Base-by-base conservation (phyloP, 2,797 vertebrate genomes). In the Labroides dimidiatus region DNA sequence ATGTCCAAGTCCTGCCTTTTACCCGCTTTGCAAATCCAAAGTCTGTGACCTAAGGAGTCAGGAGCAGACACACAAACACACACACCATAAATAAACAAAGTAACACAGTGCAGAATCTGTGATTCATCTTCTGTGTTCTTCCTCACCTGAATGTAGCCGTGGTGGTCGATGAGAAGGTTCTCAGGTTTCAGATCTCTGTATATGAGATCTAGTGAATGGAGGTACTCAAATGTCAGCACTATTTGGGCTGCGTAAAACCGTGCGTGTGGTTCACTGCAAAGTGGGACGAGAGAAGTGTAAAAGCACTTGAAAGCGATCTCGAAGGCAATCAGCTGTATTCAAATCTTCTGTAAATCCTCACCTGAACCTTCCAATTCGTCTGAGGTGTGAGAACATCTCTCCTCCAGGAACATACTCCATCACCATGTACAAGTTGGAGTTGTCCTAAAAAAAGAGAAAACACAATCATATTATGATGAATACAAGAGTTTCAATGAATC, bases 391-490 rank as follows among this genome's bases (percentile, higher is more conserved):
- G 92, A 99, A 99, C 98, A 99, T 99, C 93, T 99, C 98, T 81
- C 98, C 98, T 54, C 98, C 98, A 63, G 97, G 96, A 84, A 99
- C 97, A 77, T 99, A 99, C 92, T 99, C 98, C 98, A 99, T 99
- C 93, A 99, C 94, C 98, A 99, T 99, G 92, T 99, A 99, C 95
- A 99, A 96, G 94, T 99, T 99, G 91, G 98, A 99, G 94, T 99
- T 99, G 92, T 99, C 98, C 98, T 99, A 80, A 64, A 4, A 62
- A 69, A 68, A 50, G 42, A 19, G 44, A 72, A 55, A 47, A 0
- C 11, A 30, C 11, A 58, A 1, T 56, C 19, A n/a, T 10, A 44
- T 3, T 21, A 15, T 19, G 20, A 15, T 55, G 16, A 39, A 15
- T 8, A 10, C 51, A 51, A 12, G 1, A 45, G 42, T 53, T 72